Conservation (phyloP, 2,888 invertebrate species). For the Tuberolachnus salignus region DNA sequence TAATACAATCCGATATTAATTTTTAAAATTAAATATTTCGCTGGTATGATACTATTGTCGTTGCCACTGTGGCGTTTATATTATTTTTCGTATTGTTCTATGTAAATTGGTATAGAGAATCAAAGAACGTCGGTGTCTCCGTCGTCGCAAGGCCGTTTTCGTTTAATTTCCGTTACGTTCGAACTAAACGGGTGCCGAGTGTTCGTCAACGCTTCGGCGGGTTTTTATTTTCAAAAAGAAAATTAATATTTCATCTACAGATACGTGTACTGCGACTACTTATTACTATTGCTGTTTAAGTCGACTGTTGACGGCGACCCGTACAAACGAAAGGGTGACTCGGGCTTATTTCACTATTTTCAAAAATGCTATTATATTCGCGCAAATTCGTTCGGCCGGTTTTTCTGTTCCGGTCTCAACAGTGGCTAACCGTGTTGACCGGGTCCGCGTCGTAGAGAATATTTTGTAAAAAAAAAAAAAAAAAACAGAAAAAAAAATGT, state of each 20-base stretch:
- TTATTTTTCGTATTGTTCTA: no score
- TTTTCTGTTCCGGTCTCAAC: conserved; percentile 30
- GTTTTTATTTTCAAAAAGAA: conserved; percentile 17
- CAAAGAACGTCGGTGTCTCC: no score
- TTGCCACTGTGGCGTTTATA: no score
- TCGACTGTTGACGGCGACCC: no score
- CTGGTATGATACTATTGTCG: no score
- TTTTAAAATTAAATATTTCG: no score
- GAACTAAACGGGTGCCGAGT: neutral
- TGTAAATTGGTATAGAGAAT: no score
- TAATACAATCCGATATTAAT: no score
- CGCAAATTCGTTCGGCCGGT: conserved; percentile 36
- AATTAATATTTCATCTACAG: neutral
- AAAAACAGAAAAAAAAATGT: no score
- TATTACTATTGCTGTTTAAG: neutral
- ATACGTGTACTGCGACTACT: neutral
- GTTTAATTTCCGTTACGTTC: conserved; percentile 12
- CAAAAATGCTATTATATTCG: no score
- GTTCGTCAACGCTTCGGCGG: conserved; percentile 6
- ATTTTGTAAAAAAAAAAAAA: conserved; percentile 47
- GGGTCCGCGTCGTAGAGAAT: conserved; percentile 6
- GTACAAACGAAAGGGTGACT: no score
- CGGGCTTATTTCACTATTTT: no score
- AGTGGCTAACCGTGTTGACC: neutral
- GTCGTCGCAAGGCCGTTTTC: neutral